Base-by-base conservation (phyloP, 1,140 invertebrate genomes). In the Thaumetopoea pityocampa region DNA sequence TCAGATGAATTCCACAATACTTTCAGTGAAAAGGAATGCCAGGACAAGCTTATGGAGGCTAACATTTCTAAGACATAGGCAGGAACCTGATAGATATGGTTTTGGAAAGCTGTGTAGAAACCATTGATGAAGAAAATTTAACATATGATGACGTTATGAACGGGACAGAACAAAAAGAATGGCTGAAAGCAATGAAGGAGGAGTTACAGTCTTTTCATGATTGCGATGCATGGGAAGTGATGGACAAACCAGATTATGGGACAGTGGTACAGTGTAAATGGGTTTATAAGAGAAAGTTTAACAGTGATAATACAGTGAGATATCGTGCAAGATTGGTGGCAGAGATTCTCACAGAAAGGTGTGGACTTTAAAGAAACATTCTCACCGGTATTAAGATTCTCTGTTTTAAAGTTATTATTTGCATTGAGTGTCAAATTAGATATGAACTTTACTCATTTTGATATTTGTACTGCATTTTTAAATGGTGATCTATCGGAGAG, bases 221-320 rank as follows among this genome's bases (percentile, higher is more conserved):
- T 28, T 69, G 67, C 37, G 30, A 73, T 7, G 52, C 72, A 10
- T 77, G 73, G 66, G 53, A 67, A 8, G 18, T 73, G 9, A 58
- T 67, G 5, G 50, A 71, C 7, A 38, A 42, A 32, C 71, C 77
- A 23, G 32, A 33, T 22, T 22, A 51, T 9, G 43, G 37, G 10
- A 66, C 45, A 38, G 36, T 63, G 8, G 54, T 34, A 1, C 3
- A 43, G 14, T 26, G 14, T n/a, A 58, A 48, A 22, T 43, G 40
- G 40, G 29, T 43, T 3, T 43, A 5, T 34, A 34, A 18, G 28
- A 28, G 30, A 5, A 44, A 44, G 10, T 15, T 15, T 70, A 19
- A 47, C 15, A 33, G 16, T 33, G 33, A 38, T 8, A 22, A 18
- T 27, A 14, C 15, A 33, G 50, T 52, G 33, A 1, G 32, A 8